Percentiles rank a stretch among this genome's conserved stretches.
Evolutionary conservation across 2,113 vertebrate species (phyloP).

Genomic region (Naja naja): DNA sequence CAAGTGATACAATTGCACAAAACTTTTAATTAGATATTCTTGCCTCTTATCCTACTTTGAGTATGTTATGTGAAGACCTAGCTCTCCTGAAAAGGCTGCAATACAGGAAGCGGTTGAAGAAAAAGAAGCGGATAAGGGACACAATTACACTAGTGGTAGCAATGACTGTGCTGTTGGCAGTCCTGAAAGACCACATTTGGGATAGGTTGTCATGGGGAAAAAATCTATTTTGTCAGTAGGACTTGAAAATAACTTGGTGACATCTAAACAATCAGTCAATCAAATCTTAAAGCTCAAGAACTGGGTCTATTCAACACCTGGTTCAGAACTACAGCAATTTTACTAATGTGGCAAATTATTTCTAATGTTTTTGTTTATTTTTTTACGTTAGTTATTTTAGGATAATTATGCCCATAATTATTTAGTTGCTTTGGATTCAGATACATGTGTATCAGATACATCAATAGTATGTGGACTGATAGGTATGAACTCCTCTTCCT

Average conservation of each 20-base stretch:
- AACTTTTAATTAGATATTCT: background rate
- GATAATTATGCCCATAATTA: background rate
- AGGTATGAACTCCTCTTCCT: background rate
- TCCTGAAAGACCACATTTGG: background rate
- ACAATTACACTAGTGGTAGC: background rate
- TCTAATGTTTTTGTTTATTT: background rate
- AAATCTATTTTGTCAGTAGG: background rate
- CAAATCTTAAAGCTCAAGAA: background rate
- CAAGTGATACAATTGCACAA: background rate
- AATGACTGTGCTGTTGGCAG: background rate
- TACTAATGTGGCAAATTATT: background rate
- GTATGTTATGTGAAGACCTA: background rate
- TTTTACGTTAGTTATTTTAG: background rate
- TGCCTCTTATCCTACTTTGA: background rate
- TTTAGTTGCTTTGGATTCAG: background rate
- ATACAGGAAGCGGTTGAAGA: background rate
- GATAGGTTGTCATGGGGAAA: background rate
- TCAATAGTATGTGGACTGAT: background rate
- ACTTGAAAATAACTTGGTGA: background rate
- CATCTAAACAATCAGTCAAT: background rate
- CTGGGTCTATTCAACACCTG: background rate
- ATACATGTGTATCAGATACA: background rate
- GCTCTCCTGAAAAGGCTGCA: background rate
- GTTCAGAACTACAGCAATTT: background rate
- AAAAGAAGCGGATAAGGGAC: background rate